Conservation (phyloP, 2,888 invertebrate genomes). For the Zelleria hepariella region DNA sequence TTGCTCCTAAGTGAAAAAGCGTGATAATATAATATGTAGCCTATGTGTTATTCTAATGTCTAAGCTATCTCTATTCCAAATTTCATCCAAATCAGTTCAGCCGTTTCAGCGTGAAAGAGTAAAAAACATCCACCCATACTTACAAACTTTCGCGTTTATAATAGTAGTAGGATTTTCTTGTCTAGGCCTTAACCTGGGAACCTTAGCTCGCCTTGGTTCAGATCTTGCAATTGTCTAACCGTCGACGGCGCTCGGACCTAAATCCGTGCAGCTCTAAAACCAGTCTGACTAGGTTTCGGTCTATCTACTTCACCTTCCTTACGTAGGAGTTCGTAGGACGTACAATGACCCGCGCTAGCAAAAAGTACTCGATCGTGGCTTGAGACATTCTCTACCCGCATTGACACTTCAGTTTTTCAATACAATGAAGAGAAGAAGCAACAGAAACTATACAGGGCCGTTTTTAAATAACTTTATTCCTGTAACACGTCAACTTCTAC, state of each 20-base stretch:
- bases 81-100: too few species aligned
- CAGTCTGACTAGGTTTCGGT: not conserved
- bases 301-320: not conserved
- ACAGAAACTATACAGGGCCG: too few species aligned
- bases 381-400: not conserved
- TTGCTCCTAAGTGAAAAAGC: too few species aligned
- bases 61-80: too few species aligned
- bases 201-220: not conserved
- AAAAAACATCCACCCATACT: too few species aligned
- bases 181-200: slow-evolving; percentile 3
- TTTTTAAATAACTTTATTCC: too few species aligned
- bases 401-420: not conserved
- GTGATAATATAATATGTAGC: too few species aligned
- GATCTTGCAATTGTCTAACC: slow-evolving; percentile 1
- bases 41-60: too few species aligned
- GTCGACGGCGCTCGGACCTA: not conserved
- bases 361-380: not conserved
- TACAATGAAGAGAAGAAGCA: too few species aligned
- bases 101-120: too few species aligned
- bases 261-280: not conserved
- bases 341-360: not conserved
- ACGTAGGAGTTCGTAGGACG: not conserved
- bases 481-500: too few species aligned
- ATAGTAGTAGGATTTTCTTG: not conserved
- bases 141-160: not conserved